Base-by-base conservation (phyloP, 2,888 invertebrate genomes). In the Cerastis leucographa region DNA sequence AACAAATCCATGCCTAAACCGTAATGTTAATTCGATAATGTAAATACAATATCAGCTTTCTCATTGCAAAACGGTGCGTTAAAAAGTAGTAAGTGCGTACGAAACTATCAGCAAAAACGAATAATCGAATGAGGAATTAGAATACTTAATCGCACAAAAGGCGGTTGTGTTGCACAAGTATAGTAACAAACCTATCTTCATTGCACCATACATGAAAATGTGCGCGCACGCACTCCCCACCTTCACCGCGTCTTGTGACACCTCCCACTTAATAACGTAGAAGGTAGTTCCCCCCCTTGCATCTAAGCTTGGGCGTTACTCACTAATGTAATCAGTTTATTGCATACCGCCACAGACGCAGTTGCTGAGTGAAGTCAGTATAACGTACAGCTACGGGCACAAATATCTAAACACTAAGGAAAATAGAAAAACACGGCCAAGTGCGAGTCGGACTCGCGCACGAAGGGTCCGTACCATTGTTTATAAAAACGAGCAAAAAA, bases 251-350 rank as follows among this genome's bases (percentile, higher is more conserved):
- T 90, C 92, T 90, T 89, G 91, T 91, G 93, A 94, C 94, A 94
- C 94, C 96, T 94, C 96, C 96, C 93, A 95, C 95, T 93, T 91
- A 95, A 94, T 95, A 94, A 42, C 92, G 85, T 89, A 89, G 92
- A 91, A 90, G 91, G 92, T 91, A 90, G 89, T 90, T 92, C 92
- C 92, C 89, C 82, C 86, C 69, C 74, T 83, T 54, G 70, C 54
- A 85, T 86, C 85, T 75, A 80, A 67, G 59, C 72, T 78, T 77
- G 85, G 86, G 87, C 86, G 86, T 85, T 61, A 75, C 87, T 79
- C 66, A 68, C 59, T 87, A 87, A 86, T 87, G 78, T 75, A 82
- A 76, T 87, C 82, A 78, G 67, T 82, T 84, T 76, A 49, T 78
- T 70, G 72, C 29, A 72, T 56, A 44, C 44, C 29, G 25, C 46